Evolutionary conservation across 2,797 vertebrate genomes (phyloP).

Genomic region (Monodelphis domestica): DNA sequence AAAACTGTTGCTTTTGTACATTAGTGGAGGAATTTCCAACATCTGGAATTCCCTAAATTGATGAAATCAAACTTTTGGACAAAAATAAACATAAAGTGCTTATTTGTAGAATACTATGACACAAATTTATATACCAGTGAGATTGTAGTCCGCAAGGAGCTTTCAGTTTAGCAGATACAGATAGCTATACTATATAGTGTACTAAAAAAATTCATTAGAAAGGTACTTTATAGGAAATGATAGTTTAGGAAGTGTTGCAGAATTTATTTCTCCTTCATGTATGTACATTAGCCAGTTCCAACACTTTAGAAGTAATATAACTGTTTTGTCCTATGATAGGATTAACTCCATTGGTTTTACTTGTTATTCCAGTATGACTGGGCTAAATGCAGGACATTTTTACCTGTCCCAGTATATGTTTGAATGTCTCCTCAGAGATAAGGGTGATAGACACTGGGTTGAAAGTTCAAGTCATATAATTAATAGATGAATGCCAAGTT

Average conservation of each 20-base stretch:
- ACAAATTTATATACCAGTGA: background rate
- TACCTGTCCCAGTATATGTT: background rate
- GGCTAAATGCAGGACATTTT: background rate
- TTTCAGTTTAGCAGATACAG: background rate
- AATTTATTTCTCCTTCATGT: slow-evolving; percentile 36
- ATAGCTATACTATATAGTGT: background rate
- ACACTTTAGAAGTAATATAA: slow-evolving; percentile 21
- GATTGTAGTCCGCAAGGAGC: background rate
- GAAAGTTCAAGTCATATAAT: slow-evolving; percentile 34
- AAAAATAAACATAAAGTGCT: background rate
- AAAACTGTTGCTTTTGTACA: background rate
- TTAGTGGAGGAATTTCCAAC: background rate
- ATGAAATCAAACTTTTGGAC: background rate
- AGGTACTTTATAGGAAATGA: background rate
- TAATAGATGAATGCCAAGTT: slow-evolving; percentile 47
- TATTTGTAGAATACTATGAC: background rate
- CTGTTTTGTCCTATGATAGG: background rate
- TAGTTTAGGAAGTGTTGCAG: background rate
- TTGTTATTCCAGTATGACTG: slow-evolving; percentile 8
- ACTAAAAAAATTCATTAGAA: background rate
- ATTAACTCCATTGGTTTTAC: slow-evolving; percentile 36
- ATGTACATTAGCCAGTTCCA: slow-evolving; percentile 3
- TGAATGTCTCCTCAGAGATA: slow-evolving; percentile 49
- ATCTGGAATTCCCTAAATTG: background rate
- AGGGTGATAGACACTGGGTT: slow-evolving; percentile 15